Conservation (phyloP, 2,888 invertebrate genomes). For the Hypomecis atomaria region DNA sequence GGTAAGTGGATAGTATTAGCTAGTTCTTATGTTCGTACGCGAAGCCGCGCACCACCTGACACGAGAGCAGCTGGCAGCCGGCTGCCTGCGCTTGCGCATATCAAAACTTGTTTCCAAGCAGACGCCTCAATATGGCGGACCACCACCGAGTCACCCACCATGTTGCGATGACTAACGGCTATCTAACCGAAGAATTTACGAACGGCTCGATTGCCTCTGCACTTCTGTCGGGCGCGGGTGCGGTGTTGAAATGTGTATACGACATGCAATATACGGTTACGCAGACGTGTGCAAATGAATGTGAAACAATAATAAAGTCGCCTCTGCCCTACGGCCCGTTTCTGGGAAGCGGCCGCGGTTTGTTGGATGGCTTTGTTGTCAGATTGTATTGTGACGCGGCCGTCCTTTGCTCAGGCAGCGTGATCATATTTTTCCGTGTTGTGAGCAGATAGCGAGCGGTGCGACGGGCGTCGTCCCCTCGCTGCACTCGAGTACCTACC, state of each 20-base stretch:
- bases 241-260: conserved; percentile 26
- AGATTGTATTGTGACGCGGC: conserved; percentile 55
- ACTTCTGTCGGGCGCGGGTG: conserved; percentile 17
- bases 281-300: conserved; percentile 47
- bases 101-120: conserved; percentile 79
- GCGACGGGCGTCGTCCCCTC: conserved; percentile 47
- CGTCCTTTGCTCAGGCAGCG: conserved; percentile 65
- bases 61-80: conserved; percentile 78
- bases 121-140: conserved; percentile 74
- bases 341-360: conserved; percentile 61
- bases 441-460: conserved; percentile 54
- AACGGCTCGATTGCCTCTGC: conserved; percentile 34
- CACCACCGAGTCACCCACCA: conserved; percentile 50
- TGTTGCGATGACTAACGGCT: conserved; percentile 45
- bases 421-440: conserved; percentile 70
- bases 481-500: conserved; percentile 59
- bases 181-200: conserved; percentile 44
- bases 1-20: conserved; percentile 32
- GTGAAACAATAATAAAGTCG: conserved; percentile 49
- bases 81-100: conserved; percentile 72
- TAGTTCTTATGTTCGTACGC: conserved; percentile 63
- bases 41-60: conserved; percentile 80
- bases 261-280: conserved; percentile 41
- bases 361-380: conserved; percentile 57
- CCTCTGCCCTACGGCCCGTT: conserved; percentile 45